Conservation (phyloP, 2,113 vertebrate species). For the Xiphias gladius region DNA sequence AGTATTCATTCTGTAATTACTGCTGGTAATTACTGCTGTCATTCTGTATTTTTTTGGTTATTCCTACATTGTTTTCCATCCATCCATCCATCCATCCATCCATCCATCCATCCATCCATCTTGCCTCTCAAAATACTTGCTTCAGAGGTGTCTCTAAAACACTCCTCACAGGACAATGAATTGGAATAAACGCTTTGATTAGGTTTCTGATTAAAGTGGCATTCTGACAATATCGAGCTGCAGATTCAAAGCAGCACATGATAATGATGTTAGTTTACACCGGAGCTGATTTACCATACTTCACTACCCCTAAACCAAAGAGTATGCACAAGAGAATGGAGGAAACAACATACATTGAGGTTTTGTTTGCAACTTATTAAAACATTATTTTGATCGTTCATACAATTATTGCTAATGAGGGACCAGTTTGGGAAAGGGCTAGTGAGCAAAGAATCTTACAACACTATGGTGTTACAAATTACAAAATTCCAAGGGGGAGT, state of each 20-base stretch:
- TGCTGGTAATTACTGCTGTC: neutral
- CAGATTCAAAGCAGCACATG: conserved; percentile 23
- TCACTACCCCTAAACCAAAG: neutral
- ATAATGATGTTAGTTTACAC: conserved; percentile 6
- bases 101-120: too few relatives aligned
- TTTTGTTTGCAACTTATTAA: neutral
- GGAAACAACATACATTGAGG: neutral
- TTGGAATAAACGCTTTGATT: conserved; percentile 34
- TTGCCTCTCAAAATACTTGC: too few relatives aligned
- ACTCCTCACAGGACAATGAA: conserved; percentile 9
- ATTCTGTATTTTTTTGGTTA: neutral
- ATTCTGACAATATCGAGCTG: conserved; percentile 48
- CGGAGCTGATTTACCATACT: neutral
- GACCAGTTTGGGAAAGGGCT: too few relatives aligned
- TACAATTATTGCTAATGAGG: too few relatives aligned
- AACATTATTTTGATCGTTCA: neutral
- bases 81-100: neutral
- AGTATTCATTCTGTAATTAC: neutral
- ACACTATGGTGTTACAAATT: neutral
- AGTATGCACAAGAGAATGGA: neutral
- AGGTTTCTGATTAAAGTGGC: conserved; percentile 33
- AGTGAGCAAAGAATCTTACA: neutral
- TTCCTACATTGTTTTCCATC: neutral
- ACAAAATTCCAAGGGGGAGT: neutral
- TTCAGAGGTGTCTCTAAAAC: neutral